Conservation (phyloP, 2,113 vertebrate genomes). For the Entelurus aequoreus region DNA sequence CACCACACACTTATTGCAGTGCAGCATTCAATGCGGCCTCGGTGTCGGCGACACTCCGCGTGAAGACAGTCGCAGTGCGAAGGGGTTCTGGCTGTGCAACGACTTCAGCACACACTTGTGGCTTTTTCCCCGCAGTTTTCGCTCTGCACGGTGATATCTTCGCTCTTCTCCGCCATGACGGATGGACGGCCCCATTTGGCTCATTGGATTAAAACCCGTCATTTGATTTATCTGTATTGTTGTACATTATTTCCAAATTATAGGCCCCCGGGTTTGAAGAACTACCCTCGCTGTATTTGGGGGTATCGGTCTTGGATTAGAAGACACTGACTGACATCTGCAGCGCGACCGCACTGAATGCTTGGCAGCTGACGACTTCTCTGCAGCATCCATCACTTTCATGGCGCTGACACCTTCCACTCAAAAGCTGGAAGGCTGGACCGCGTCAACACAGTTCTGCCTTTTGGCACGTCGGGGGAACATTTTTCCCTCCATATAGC, state of each 20-base stretch:
- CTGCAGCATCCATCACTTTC: slow-evolving; percentile 32
- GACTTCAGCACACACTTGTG: slow-evolving; percentile 46
- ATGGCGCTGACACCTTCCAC: slow-evolving; percentile 24
- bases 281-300: slow-evolving; percentile 25
- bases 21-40: too few species aligned
- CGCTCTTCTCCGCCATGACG: slow-evolving; percentile 41
- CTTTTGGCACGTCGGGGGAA: neutral
- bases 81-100: slow-evolving; percentile 36
- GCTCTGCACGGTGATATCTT: slow-evolving; percentile 33
- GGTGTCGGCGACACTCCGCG: slow-evolving; percentile 4
- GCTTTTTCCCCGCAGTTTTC: slow-evolving; percentile 36
- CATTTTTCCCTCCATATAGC: neutral
- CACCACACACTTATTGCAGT: neutral
- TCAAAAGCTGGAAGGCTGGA: slow-evolving; percentile 19
- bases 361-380: slow-evolving; percentile 34
- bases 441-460: neutral
- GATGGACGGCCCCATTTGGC: slow-evolving; percentile 44
- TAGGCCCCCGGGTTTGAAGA: slow-evolving; percentile 14
- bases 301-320: slow-evolving; percentile 44
- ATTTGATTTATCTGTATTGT: slow-evolving; percentile 39
- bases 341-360: slow-evolving; percentile 27
- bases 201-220: slow-evolving; percentile 24
- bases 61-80: slow-evolving; percentile 26
- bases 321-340: slow-evolving; percentile 34
- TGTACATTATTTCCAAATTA: slow-evolving; percentile 14